Evolutionary conservation across 2,113 vertebrate genomes (phyloP), one percentile per base, ranked within the genome.

Genomic region (Mobula birostris): DNA sequence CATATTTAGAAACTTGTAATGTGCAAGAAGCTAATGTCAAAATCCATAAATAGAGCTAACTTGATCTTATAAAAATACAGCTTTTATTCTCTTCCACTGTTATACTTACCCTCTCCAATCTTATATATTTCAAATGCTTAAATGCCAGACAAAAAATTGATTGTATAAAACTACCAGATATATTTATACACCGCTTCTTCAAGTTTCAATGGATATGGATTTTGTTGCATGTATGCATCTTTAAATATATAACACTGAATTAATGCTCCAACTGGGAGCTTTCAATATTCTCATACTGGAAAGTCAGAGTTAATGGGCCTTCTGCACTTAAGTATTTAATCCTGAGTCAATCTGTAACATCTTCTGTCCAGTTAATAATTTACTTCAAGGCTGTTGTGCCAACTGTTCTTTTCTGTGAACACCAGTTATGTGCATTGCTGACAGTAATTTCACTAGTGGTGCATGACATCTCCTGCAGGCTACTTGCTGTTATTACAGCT

Each of bases 381-480:
- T 93, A 93, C 36, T 93, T 76, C 36, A 93, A 76, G 70, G 21
- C 36, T 48, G 11, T 72, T 74, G 11, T 27, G 21, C 66, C 32
- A 56, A 74, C 70, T 48, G 91, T 56, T 76, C 68, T 74, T 74
- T 74, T 72, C 70, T 6, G 68, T 27, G 70, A 72, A 29, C 91
- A 76, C 21, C 19, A 48, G 72, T 56, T 32, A 15, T 90, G 15
- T 68, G 61, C 29, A 19, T 9, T 93, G 68, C 91, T 56, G 36
- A 72, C 24, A 56, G 24, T 70, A 48, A 93, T 93, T 74, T 93
- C 91, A 93, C 72, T 40, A 72, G 70, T 56, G 70, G 91, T 93
- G 70, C 91, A 48, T 93, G 91, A 93, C 91, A 93, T 93, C 90
- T 29, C 91, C 91, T 93, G 91, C 91, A 74, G 91, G 91, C 27